Evolutionary conservation across 2,113 vertebrate genomes (phyloP).

Genomic region (Erythrocercus mccallii): DNA sequence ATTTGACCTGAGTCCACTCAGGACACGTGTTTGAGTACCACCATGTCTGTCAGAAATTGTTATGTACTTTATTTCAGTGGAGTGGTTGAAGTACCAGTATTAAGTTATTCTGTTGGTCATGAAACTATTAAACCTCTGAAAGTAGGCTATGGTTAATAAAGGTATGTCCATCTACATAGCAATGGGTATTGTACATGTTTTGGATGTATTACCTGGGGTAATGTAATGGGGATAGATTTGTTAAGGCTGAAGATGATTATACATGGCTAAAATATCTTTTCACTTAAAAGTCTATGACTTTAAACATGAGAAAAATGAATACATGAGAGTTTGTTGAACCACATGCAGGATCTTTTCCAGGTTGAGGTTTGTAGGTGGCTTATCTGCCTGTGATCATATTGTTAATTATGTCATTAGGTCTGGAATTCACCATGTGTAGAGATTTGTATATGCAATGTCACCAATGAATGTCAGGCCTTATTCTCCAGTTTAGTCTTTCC

Average conservation of each 20-base stretch:
- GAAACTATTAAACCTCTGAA: neutral
- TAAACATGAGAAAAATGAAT: neutral
- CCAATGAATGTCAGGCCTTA: neutral
- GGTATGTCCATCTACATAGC: too few relatives aligned
- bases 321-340: neutral
- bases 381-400: neutral
- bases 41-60: accelerated
- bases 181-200: neutral
- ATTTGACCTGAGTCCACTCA: neutral
- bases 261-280: neutral
- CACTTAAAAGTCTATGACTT: neutral
- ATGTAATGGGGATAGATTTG: neutral
- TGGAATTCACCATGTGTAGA: neutral
- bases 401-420: neutral
- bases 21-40: accelerated
- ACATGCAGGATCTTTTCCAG: neutral
- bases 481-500: neutral
- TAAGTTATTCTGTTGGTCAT: neutral
- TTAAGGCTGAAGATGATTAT: neutral
- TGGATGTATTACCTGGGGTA: neutral
- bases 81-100: neutral
- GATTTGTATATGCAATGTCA: neutral
- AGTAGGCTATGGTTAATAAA: neutral
- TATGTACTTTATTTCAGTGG: neutral
- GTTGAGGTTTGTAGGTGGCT: neutral